phyloP scores from a whole-genome alignment of 2,113 vertebrate genomes.

The Mellivora capensis region DNA sequence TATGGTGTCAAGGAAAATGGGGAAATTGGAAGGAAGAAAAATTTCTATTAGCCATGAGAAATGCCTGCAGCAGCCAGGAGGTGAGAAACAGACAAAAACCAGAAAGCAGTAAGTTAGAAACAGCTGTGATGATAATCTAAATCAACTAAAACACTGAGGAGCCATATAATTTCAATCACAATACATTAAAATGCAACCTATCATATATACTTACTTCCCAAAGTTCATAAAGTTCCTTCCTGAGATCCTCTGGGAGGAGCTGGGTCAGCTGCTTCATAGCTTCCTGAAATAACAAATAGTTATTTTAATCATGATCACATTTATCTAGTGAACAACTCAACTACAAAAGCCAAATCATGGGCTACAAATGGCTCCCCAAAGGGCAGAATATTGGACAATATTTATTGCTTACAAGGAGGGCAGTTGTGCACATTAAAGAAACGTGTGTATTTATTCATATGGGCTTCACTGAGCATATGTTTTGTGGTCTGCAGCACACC shows the following conservation, averaged over 20 bases:
- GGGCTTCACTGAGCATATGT: background rate
- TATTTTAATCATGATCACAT: background rate
- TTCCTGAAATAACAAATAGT: conserved; percentile 82
- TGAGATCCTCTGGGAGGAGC: conserved; percentile 87
- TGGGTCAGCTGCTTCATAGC: conserved; percentile 91
- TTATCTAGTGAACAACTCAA: background rate
- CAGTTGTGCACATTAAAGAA: background rate
- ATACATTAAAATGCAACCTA: background rate
- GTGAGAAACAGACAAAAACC: background rate
- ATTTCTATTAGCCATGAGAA: background rate
- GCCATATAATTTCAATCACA: background rate
- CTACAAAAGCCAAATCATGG: background rate
- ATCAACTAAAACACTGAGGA: background rate
- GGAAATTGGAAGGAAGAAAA: background rate
- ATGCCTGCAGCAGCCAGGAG: background rate
- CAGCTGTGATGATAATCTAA: background rate
- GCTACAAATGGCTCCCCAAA: background rate
- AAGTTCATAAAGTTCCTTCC: conserved; percentile 91
- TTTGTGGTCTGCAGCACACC: background rate
- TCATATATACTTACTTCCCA: conserved; percentile 89
- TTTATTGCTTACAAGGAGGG: background rate
- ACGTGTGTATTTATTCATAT: background rate
- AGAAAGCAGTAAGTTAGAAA: background rate
- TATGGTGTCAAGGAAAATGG: background rate
- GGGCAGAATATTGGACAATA: background rate